A percentile compares a stretch with the other conserved stretches of the same genome.
phyloP scores from a whole-genome alignment of 2,797 vertebrate genomes.

The Florisuga fusca region DNA sequence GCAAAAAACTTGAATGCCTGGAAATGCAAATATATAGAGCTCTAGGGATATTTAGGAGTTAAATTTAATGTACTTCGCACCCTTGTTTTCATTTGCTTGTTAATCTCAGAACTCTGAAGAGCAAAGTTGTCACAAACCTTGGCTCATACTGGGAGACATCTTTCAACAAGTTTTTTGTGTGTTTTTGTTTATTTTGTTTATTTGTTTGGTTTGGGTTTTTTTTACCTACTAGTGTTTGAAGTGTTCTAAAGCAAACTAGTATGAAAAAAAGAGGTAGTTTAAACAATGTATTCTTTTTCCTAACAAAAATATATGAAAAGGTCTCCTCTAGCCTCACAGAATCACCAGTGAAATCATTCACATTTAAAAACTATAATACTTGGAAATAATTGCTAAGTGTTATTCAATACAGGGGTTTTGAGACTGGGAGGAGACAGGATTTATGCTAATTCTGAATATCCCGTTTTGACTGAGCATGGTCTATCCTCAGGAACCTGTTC shows the following conservation, averaged over 20 bases:
- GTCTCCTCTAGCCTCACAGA: not conserved
- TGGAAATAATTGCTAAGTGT: not conserved
- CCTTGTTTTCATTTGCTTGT: not conserved
- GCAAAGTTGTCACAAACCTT: not conserved
- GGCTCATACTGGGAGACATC: not conserved
- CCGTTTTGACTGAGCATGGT: not conserved
- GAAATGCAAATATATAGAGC: not conserved
- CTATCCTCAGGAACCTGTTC: not conserved
- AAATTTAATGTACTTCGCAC: not conserved
- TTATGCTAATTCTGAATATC: not conserved
- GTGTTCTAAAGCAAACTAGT: not conserved
- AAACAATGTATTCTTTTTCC: not conserved
- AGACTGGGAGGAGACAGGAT: not conserved
- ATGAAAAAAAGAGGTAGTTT: not conserved
- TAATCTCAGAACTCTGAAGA: not conserved
- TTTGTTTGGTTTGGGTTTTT: too few species aligned
- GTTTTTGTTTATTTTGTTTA: too few species aligned
- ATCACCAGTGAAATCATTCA: not conserved
- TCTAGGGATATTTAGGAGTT: not conserved
- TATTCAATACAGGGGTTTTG: not conserved
- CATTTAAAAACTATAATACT: not conserved
- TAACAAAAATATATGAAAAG: not conserved
- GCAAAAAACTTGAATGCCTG: not conserved
- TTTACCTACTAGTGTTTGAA: not conserved
- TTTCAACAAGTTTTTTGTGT: not conserved